Percentiles rank a stretch among this genome's conserved stretches.
Evolutionary conservation across 2,888 invertebrate genomes (phyloP).

Genomic region (Tiphia femorata): DNA sequence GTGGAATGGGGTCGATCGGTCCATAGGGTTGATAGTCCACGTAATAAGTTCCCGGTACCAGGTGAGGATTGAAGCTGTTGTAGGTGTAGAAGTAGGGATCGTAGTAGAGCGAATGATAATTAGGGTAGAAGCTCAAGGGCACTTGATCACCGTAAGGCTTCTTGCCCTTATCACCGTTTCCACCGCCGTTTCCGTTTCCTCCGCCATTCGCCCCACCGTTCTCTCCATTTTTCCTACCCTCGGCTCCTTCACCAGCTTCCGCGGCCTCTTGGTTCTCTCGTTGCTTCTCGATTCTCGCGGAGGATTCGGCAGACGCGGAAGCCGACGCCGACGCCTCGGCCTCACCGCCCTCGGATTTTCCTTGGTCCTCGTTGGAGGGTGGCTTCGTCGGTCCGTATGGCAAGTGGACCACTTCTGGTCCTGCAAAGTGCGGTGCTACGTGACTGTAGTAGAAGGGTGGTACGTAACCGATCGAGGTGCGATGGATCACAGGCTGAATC

Average conservation of each 20-base stretch:
- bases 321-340: background rate
- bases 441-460: constrained; percentile 59
- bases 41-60: constrained; percentile 53
- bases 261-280: background rate
- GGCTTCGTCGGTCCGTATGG: background rate
- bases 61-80: constrained; percentile 51
- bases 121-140: constrained; percentile 58
- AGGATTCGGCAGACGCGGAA: background rate
- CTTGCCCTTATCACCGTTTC: constrained; percentile 13
- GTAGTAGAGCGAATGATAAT: constrained; percentile 60
- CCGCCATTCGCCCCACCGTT: constrained; percentile 12
- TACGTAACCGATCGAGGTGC: constrained; percentile 72
- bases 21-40: constrained; percentile 53
- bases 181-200: background rate
- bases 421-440: constrained; percentile 50
- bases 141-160: constrained; percentile 20
- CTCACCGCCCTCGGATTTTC: background rate
- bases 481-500: constrained; percentile 79
- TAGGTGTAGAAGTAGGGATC: constrained; percentile 61
- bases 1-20: constrained; percentile 48
- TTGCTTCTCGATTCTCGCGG: constrained; percentile 17
- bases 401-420: constrained; percentile 44
- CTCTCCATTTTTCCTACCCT: constrained; percentile 14
- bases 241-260: background rate
- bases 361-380: background rate